These are phyloP conservation scores for Helleia helle DNA, from an alignment of 2,888 invertebrate species.

Conservation along the genomic window DNA sequence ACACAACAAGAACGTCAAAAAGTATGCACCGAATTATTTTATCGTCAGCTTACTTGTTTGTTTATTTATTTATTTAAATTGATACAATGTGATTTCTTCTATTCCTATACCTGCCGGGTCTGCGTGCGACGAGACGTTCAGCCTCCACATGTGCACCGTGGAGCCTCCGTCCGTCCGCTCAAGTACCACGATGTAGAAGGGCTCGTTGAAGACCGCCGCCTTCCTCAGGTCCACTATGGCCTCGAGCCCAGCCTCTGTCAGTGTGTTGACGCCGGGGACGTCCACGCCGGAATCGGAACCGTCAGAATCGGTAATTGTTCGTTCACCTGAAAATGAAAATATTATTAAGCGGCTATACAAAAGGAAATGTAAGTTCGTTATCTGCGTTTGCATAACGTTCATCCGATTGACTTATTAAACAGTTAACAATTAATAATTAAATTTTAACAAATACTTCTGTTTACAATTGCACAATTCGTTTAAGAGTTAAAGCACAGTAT, in stretches of 20 bases:
- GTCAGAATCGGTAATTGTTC: constrained; percentile 42
- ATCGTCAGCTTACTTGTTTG: too few species aligned
- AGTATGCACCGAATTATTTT: too few species aligned
- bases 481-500: too few species aligned
- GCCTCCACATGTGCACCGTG: constrained; percentile 96
- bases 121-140: constrained; percentile 88
- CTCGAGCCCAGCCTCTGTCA: constrained; percentile 80
- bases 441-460: too few species aligned
- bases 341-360: not conserved
- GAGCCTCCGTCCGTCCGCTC: constrained; percentile 89
- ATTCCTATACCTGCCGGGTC: constrained; percentile 55
- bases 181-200: constrained; percentile 94
- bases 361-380: not conserved
- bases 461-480: too few species aligned
- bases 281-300: constrained; percentile 45
- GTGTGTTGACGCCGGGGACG: constrained; percentile 43
- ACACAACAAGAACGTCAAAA: too few species aligned
- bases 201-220: constrained; percentile 90
- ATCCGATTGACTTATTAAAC: too few species aligned
- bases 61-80: too few species aligned
- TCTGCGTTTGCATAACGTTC: not conserved
- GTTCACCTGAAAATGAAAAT: constrained; percentile 38
- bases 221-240: constrained; percentile 94
- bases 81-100: too few species aligned
- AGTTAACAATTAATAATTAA: too few species aligned